A percentile compares a stretch with the other conserved stretches of the same genome.
These are phyloP conservation scores for Tetraodon nigroviridis DNA, from an alignment of 2,113 vertebrate species.

Conservation along the genomic window DNA sequence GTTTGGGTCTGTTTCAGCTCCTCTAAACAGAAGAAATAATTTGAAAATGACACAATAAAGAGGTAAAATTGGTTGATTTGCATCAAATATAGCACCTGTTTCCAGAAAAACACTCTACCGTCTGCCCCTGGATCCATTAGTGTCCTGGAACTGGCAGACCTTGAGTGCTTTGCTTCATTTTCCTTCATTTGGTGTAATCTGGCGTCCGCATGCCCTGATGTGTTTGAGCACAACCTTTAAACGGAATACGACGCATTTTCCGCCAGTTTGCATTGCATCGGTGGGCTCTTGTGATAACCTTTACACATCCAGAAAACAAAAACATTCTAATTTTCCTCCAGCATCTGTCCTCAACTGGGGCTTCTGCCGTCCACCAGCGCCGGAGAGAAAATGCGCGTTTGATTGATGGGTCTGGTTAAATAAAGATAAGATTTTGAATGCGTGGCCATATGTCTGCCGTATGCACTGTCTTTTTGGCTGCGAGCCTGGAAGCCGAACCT, in stretches of 20 bases:
- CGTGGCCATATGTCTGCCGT: constrained; percentile 49
- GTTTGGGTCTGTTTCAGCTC: not conserved
- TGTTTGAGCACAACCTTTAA: constrained; percentile 37
- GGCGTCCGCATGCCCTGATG: constrained; percentile 39
- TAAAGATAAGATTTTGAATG: constrained; percentile 63
- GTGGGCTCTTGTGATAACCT: constrained; percentile 35
- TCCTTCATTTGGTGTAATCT: constrained; percentile 44
- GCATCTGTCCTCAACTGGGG: constrained; percentile 27
- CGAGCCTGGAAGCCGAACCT: constrained; percentile 43
- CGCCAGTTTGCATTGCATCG: constrained; percentile 20
- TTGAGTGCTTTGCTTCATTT: constrained; percentile 45
- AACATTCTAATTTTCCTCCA: constrained; percentile 5
- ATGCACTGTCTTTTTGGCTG: constrained; percentile 42
- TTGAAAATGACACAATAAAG: not conserved
- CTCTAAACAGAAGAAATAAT: not conserved
- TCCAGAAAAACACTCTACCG: too few relatives aligned
- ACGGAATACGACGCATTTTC: constrained; percentile 17
- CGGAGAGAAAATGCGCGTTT: constrained; percentile 23
- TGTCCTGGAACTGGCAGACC: constrained; percentile 30
- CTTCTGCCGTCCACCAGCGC: constrained; percentile 2
- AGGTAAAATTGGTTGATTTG: constrained; percentile 17
- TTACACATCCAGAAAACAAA: constrained; percentile 37
- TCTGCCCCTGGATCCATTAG: constrained; percentile 18
- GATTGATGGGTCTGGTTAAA: constrained; percentile 61
- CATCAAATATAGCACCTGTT: constrained; percentile 17